These are phyloP conservation scores for Sinosuthora webbiana DNA, from an alignment of 2,113 vertebrate genomes.

Conservation along the genomic window DNA sequence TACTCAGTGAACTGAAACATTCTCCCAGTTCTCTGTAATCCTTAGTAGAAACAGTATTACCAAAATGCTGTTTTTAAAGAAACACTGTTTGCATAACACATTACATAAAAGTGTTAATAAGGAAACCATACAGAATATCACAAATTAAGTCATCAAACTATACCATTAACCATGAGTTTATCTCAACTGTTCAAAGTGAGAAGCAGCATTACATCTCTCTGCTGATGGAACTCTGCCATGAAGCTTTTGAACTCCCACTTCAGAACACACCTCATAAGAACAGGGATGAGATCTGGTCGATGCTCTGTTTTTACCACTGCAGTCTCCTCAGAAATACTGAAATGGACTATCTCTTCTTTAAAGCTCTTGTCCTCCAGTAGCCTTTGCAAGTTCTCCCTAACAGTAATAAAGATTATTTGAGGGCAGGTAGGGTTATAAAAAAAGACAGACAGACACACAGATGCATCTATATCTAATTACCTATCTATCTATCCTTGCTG, in stretches of 20 bases:
- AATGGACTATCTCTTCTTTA: constrained; percentile 95
- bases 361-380: constrained; percentile 92
- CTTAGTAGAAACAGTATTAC: neutral
- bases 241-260: neutral
- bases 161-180: neutral
- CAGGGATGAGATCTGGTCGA: constrained; percentile 83
- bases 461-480: neutral
- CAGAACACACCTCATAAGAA: constrained; percentile 90
- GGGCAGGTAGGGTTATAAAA: neutral
- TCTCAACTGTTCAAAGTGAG: neutral
- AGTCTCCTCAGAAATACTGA: constrained; percentile 90
- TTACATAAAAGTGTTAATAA: neutral
- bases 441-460: neutral
- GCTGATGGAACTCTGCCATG: neutral
- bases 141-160: neutral
- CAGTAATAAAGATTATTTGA: constrained; percentile 6
- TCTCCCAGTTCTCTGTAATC: neutral
- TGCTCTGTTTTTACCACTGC: constrained; percentile 83
- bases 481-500: neutral
- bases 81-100: neutral
- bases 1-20: neutral
- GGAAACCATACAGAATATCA: neutral
- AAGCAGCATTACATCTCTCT: neutral
- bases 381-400: constrained; percentile 90
- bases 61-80: neutral